Percentiles rank a stretch among this genome's conserved stretches.
phyloP scores from a whole-genome alignment of 2,888 invertebrate genomes.

The Neoscelio sp. region DNA sequence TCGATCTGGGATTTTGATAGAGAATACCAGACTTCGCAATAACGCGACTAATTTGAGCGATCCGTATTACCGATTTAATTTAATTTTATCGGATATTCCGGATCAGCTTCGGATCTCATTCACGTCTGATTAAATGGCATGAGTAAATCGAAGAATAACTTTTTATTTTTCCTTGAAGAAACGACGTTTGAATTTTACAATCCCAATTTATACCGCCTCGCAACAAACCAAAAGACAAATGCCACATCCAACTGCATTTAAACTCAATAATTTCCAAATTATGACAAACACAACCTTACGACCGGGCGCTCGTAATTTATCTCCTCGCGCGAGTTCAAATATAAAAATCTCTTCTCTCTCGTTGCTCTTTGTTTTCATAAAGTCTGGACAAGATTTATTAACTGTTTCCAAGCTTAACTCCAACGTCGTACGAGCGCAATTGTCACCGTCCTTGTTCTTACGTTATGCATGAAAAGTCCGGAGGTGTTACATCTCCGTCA shows the following conservation, averaged over 20 bases:
- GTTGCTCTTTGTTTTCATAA: constrained; percentile 45
- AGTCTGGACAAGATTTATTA: constrained; percentile 43
- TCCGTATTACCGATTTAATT: constrained; percentile 45
- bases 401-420: constrained; percentile 27
- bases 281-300: constrained; percentile 18
- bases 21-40: constrained; percentile 46
- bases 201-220: background rate
- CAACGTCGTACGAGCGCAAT: constrained; percentile 21
- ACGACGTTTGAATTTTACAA: background rate
- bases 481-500: constrained; percentile 25
- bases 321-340: background rate
- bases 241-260: background rate
- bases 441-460: constrained; percentile 28
- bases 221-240: constrained; percentile 21
- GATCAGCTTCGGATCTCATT: constrained; percentile 10
- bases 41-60: constrained; percentile 50
- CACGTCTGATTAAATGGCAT: constrained; percentile 1
- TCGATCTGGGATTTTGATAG: constrained; percentile 41
- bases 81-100: constrained; percentile 37
- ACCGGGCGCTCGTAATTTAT: constrained; percentile 4
- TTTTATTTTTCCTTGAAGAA: background rate
- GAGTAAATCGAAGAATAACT: background rate
- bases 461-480: constrained; percentile 40
- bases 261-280: constrained; percentile 26
- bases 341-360: constrained; percentile 18